Percentiles rank a stretch among this genome's conserved stretches.
Evolutionary conservation across 2,888 invertebrate species (phyloP).

Genomic region (Campopleginae sp.): DNA sequence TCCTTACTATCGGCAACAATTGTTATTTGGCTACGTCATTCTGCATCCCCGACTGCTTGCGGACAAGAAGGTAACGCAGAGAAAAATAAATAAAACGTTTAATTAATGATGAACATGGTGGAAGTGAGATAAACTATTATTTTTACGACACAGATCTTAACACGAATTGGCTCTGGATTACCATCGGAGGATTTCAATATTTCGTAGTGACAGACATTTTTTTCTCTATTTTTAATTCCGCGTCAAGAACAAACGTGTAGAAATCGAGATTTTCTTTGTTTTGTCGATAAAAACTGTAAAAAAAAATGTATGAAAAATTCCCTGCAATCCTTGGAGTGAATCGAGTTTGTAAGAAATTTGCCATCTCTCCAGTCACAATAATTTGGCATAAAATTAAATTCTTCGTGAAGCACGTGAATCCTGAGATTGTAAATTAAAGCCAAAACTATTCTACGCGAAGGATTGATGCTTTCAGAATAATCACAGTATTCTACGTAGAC

Average conservation of each 20-base stretch:
- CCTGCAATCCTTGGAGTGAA: too few relatives aligned
- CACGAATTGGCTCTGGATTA: constrained; percentile 11
- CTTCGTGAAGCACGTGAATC: background rate
- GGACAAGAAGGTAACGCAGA: constrained; percentile 71
- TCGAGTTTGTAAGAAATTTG: too few relatives aligned
- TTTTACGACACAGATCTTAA: constrained; percentile 26
- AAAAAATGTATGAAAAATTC: too few relatives aligned
- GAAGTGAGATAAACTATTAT: background rate
- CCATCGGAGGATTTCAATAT: background rate
- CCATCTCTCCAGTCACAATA: too few relatives aligned
- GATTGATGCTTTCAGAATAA: background rate
- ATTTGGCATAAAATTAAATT: too few relatives aligned
- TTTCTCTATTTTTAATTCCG: background rate
- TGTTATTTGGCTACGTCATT: constrained; percentile 84
- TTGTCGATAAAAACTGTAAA: too few relatives aligned
- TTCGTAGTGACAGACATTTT: background rate
- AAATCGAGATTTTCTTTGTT: too few relatives aligned
- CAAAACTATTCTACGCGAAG: background rate
- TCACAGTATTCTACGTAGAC: background rate
- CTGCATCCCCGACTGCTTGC: constrained; percentile 83
- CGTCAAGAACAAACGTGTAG: too few relatives aligned
- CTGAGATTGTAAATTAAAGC: constrained; percentile 7
- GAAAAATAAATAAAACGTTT: constrained; percentile 56
- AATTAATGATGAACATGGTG: constrained; percentile 54
- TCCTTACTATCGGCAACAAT: constrained; percentile 83